These are phyloP conservation scores for Eleutherodactylus coqui DNA, from an alignment of 2,797 vertebrate species.

Conservation along the genomic window DNA sequence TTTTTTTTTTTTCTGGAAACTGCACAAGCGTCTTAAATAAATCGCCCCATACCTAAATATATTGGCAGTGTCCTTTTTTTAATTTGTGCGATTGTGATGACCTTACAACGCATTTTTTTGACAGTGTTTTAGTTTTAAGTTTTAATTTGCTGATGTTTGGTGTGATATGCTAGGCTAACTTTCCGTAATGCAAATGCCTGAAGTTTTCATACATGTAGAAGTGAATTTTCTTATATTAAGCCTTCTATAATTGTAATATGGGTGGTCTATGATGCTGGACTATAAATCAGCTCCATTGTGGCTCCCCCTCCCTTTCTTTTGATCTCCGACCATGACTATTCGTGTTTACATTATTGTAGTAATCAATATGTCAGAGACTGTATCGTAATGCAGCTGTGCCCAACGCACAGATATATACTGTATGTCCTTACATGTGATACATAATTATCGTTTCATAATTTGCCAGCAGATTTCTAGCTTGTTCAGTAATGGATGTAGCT, in stretches of 20 bases:
- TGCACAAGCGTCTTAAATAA: not conserved
- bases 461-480: slow-evolving; percentile 74
- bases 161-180: not conserved
- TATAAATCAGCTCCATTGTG: not conserved
- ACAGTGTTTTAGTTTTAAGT: not conserved
- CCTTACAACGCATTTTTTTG: not conserved
- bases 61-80: not conserved
- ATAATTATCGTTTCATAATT: slow-evolving; percentile 72
- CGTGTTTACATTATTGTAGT: slow-evolving; percentile 29
- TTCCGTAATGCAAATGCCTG: not conserved
- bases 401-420: slow-evolving; percentile 27
- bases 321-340: slow-evolving; percentile 7
- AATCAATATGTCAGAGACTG: slow-evolving; percentile 26
- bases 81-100: not conserved
- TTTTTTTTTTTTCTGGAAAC: not conserved
- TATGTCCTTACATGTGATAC: slow-evolving; percentile 46
- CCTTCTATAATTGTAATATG: not conserved
- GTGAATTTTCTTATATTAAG: not conserved
- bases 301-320: not conserved
- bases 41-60: not conserved
- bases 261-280: not conserved
- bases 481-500: slow-evolving; percentile 72
- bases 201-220: not conserved
- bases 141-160: too few relatives aligned
- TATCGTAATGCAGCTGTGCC: slow-evolving; percentile 52